Evolutionary conservation across 2,113 vertebrate species (phyloP).

Genomic region (Paedocypris sp.): DNA sequence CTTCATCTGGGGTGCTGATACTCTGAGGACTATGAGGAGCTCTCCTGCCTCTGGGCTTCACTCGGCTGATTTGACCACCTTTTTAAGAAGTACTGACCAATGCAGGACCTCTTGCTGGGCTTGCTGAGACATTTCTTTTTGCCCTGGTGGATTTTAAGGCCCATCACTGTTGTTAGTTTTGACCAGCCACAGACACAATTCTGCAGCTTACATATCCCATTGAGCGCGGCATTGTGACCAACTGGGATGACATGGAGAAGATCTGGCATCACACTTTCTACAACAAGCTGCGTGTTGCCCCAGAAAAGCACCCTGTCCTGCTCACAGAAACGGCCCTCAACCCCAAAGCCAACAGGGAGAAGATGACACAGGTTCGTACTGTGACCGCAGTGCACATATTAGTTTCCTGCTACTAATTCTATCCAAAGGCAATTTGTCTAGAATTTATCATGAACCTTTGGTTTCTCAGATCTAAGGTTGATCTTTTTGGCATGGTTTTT

Average conservation of each 20-base stretch:
- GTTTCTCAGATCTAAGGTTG: neutral
- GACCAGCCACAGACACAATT: too few species aligned
- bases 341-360: conserved; percentile 92
- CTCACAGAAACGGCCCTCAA: conserved; percentile 96
- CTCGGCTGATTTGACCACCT: too few species aligned
- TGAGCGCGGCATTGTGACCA: conserved; percentile 91
- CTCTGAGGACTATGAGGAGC: neutral
- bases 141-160: too few species aligned
- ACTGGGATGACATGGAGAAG: conserved; percentile 99
- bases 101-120: too few species aligned
- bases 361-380: conserved; percentile 82
- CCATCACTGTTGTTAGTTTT: too few species aligned
- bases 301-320: conserved; percentile 92
- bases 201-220: conserved; percentile 98
- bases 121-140: too few species aligned
- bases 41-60: too few species aligned
- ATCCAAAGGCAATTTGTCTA: conserved; percentile 75
- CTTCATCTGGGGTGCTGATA: neutral
- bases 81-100: too few species aligned
- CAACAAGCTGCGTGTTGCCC: conserved; percentile 94
- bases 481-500: neutral
- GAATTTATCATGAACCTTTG: too few species aligned
- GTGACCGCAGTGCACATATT: too few species aligned
- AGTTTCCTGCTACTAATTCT: conserved; percentile 13
- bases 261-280: conserved; percentile 99